Evolutionary conservation across 2,888 invertebrate species (phyloP).

Genomic region (Drosophila tanythrix): DNA sequence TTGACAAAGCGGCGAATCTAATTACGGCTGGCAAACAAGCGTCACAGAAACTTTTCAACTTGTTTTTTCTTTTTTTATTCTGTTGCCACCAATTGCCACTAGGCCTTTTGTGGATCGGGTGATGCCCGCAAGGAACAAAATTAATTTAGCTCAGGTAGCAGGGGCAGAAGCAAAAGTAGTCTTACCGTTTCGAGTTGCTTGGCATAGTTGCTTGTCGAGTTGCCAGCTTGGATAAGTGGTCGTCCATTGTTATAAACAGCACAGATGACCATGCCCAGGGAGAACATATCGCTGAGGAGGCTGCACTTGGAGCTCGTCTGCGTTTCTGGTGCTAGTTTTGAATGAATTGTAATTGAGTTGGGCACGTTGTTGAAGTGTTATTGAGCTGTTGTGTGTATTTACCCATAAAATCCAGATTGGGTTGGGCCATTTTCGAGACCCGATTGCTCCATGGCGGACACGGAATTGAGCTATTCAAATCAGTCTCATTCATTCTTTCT

Average conservation of each 20-base stretch:
- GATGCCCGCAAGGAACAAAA: constrained; percentile 26
- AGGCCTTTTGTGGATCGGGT: constrained; percentile 35
- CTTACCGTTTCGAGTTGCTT: constrained; percentile 96
- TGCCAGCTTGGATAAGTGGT: constrained; percentile 95
- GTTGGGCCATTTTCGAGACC: constrained; percentile 96
- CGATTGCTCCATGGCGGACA: constrained; percentile 96
- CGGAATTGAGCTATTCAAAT: constrained; percentile 90
- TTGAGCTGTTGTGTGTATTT: constrained; percentile 74
- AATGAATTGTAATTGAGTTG: constrained; percentile 6
- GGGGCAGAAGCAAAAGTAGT: background rate
- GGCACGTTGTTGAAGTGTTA: background rate
- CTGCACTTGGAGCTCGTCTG: constrained; percentile 93
- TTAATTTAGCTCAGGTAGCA: constrained; percentile 46
- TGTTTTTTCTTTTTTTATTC: background rate
- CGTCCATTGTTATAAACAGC: constrained; percentile 96
- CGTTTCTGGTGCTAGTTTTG: constrained; percentile 94
- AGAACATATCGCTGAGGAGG: constrained; percentile 97
- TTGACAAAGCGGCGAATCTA: constrained; percentile 76
- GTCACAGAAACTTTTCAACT: constrained; percentile 46
- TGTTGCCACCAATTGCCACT: constrained; percentile 69
- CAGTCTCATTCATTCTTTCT: constrained; percentile 90
- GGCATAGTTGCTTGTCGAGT: constrained; percentile 94
- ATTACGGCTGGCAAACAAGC: constrained; percentile 76
- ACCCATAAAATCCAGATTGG: constrained; percentile 96
- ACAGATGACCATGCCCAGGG: constrained; percentile 96